A percentile compares a stretch with the other conserved stretches of the same genome.
phyloP scores from a whole-genome alignment of 2,797 vertebrate genomes.

The Pachyuromys duprasi region DNA sequence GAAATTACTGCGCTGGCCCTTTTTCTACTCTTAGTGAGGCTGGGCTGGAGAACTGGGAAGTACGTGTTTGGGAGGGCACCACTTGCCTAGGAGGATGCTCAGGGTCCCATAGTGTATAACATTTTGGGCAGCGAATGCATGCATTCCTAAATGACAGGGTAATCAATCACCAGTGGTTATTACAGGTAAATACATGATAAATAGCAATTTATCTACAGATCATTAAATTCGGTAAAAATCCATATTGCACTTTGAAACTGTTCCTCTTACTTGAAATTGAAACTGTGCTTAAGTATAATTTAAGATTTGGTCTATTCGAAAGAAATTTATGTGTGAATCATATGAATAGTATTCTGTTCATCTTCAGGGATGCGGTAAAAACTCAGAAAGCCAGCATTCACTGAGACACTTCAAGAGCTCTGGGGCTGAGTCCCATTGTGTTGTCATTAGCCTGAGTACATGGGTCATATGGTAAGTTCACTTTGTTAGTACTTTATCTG shows the following conservation, averaged over 20 bases:
- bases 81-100: background rate
- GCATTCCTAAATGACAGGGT: slow-evolving; percentile 19
- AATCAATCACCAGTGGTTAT: background rate
- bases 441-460: slow-evolving; percentile 94
- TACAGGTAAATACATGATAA: background rate
- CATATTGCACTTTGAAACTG: slow-evolving; percentile 15
- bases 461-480: slow-evolving; percentile 96
- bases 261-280: slow-evolving; percentile 9
- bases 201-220: slow-evolving; percentile 11
- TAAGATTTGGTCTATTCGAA: slow-evolving; percentile 60
- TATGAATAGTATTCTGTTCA: slow-evolving; percentile 21
- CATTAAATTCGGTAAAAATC: slow-evolving; percentile 40
- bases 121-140: background rate
- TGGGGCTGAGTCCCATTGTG: slow-evolving; percentile 93
- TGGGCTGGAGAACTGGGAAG: background rate
- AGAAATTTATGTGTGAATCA: background rate
- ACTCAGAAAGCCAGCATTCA: slow-evolving; percentile 94
- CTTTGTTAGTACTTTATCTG: background rate
- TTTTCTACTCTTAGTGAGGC: background rate
- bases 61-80: background rate
- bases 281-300: slow-evolving; percentile 15
- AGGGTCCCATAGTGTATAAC: background rate
- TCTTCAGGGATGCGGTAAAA: slow-evolving; percentile 94
- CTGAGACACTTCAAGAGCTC: slow-evolving; percentile 93
- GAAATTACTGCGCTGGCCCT: background rate